Evolutionary conservation across 2,113 vertebrate species (phyloP), one percentile per base, ranked within the genome.

Genomic region (Actenoides lindsayi): DNA sequence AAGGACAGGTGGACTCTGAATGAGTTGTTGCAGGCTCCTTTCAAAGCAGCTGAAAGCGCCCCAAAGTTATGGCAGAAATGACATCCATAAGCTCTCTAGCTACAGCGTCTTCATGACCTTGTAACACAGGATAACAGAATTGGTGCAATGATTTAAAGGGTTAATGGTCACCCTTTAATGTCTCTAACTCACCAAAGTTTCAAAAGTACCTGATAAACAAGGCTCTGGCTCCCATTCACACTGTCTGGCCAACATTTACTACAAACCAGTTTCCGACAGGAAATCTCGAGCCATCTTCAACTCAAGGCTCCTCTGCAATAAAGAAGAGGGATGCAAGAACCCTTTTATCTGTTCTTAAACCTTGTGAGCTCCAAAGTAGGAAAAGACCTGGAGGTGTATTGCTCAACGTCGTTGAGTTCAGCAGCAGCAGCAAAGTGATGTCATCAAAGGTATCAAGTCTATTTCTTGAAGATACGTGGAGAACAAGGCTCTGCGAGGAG

Each of bases 401-500:
- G 42, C 75, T 94, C 83, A 64, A 17, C 84, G 92, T 48, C 93
- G 77, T 16, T 8, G n/a, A 69, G 87, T 33, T 53, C 48, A 87
- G 64, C 65, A 69, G 73, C 82, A 88, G 39, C 82, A 93, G 78
- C 10, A 57, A 82, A 83, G 9, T 83, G 92, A 97, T 69, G 68
- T 91, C 96, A 92, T 35, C 92, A 94, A 93, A 78, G 67, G 60
- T 94, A 93, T 18, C 93, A 71, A 56, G 75, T 81, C 83, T 75
- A 24, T 92, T 79, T 96, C 95, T 83, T 88, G 90, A 93, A 68
- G 94, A 63, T 73, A 23, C 53, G 83, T 94, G 94, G 93, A 97
- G 82, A 90, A 76, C 64, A 70, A 90, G 53, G 51, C 79, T 79
- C 42, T 57, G 79, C 85, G 73, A 5, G 33, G 59, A 5, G 48